Evolutionary conservation across 2,888 invertebrate genomes (phyloP), one percentile per base, ranked within the genome.

Genomic region (Eupithecia centaureata): DNA sequence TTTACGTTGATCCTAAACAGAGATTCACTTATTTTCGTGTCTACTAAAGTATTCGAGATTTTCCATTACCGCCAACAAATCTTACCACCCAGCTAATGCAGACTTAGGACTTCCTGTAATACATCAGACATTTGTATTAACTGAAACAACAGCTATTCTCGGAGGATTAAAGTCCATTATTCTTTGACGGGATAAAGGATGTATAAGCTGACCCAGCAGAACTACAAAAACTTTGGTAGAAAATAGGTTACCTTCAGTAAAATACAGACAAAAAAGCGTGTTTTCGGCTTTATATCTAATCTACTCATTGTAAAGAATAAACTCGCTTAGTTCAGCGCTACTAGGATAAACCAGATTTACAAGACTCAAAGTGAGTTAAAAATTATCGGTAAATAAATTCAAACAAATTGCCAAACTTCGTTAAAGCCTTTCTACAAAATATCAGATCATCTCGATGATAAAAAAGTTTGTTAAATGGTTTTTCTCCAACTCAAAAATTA

Each of bases 81-180:
- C 54, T 59, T 13, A 25, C 5, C 15, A 13, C 15, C 12, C 42
- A 47, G 63, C 61, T 70, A 66, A 70, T 62, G 61, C 70, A 67
- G 58, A 65, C 63, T 67, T 56, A 67, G 32, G 52, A 63, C 32
- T 62, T 65, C 47, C 18, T 59, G 38, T 61, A 60, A 58, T 32
- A 68, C 68, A 62, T 65, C 22, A 67, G 71, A 65, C 62, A 60
- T 68, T 69, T 67, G 54, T 38, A 67, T 66, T 61, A 69, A 58
- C 42, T 61, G 66, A 70, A 70, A 67, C 59, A 76, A 66, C 61
- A 51, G 70, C 63, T 67, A 67, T 70, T 65, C 72, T 71, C 73
- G 0, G 8, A 25, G 60, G 72, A 12, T 65, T 63, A 61, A 30
- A 68, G 63, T 38, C 67, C 68, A 75, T 73, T 76, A 73, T 75